A percentile compares a stretch with the other conserved stretches of the same genome.
phyloP scores from a whole-genome alignment of 1,140 invertebrate genomes.

The Rhynchophorus ferrugineus region DNA sequence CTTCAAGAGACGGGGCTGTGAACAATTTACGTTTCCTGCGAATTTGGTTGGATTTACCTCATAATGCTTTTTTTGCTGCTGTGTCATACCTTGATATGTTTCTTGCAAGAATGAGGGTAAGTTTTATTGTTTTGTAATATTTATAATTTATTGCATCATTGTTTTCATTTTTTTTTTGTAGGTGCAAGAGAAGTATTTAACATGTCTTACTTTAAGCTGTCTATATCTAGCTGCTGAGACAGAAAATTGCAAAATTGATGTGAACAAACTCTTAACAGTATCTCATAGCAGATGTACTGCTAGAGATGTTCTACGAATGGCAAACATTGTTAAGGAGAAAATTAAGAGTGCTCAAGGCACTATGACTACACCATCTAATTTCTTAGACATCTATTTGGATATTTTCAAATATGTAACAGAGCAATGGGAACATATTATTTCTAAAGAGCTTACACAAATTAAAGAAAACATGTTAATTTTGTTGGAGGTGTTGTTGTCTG shows the following conservation, averaged over 20 bases:
- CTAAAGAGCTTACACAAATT: slow-evolving; percentile 12
- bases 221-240: slow-evolving; percentile 25
- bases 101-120: slow-evolving; percentile 28
- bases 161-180: slow-evolving; percentile 13
- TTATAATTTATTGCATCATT: slow-evolving; percentile 3
- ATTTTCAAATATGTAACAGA: slow-evolving; percentile 10
- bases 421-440: slow-evolving; percentile 16
- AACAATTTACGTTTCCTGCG: slow-evolving; percentile 24
- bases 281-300: slow-evolving; percentile 29
- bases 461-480: slow-evolving; percentile 15
- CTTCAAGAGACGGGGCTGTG: slow-evolving; percentile 23
- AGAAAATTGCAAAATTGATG: slow-evolving; percentile 23
- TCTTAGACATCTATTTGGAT: slow-evolving; percentile 16
- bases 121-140: background rate
- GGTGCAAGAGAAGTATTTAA: slow-evolving; percentile 30
- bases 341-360: slow-evolving; percentile 15
- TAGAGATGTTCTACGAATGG: slow-evolving; percentile 31
- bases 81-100: slow-evolving; percentile 28
- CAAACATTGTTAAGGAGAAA: slow-evolving; percentile 30
- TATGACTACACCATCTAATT: slow-evolving; percentile 11
- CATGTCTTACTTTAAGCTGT: slow-evolving; percentile 31
- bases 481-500: slow-evolving; percentile 21
- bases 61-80: slow-evolving; percentile 24
- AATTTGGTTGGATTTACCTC: slow-evolving; percentile 29
- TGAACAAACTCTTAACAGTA: slow-evolving; percentile 24